Base-by-base conservation (phyloP, 2,797 vertebrate species). In the Semotilus atromaculatus region DNA sequence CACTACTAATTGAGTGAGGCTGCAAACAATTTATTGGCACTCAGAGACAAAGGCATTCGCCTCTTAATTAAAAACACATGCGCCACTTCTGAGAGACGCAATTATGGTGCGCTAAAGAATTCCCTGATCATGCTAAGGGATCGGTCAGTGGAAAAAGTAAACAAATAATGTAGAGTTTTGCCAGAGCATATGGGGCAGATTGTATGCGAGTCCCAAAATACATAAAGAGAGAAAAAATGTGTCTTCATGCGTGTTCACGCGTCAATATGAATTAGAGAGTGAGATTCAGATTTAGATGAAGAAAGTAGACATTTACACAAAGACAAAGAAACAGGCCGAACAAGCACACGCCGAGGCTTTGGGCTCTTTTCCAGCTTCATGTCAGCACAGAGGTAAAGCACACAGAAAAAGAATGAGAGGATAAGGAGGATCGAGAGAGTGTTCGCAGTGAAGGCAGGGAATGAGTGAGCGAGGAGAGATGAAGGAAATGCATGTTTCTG, bases 31-130 rank as follows among this genome's bases (percentile, higher is more conserved):
- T 90, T 90, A 88, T 87, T 83, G 83, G 78, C 73, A 71, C 84
- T 85, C 67, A 81, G 84, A 88, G 89, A 83, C 81, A 75, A 84
- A 90, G 81, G 64, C 81, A 86, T 85, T 88, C 89, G 86, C 73
- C 74, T 58, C 16, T 75, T 90, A 90, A 90, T 87, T 87, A 55
- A 88, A 90, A 92, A 88, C 88, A 91, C 82, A 88, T 91, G 89
- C 55, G 80, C 84, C 86, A 87, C 85, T 87, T 89, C 83, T 84
- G 81, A 81, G 53, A 83, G 86, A 88, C 34, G 73, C 88, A 90
- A 89, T 88, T 89, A 87, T 79, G 67, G 68, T 71, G 68, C 80
- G 31, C 74, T 43, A 38, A 86, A 79, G 83, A 91, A 83, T 86
- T 87, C 72, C 85, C 79, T 38, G 45, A 74, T 86, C 60, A 80